These are phyloP conservation scores for Neolamprologus toae DNA, from an alignment of 2,113 vertebrate species.

Conservation along the genomic window DNA sequence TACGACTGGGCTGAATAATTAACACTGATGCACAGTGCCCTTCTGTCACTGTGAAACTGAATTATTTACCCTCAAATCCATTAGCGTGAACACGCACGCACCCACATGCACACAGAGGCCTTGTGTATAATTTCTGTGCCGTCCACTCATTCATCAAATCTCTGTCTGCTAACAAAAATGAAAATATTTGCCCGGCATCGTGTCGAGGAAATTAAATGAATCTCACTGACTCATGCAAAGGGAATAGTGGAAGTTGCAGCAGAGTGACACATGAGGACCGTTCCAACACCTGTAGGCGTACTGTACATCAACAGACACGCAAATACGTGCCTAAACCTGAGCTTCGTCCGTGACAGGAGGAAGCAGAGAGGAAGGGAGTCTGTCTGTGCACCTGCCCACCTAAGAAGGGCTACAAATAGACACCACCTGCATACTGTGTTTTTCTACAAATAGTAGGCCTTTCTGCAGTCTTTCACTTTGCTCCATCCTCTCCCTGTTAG, in stretches of 20 bases:
- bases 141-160: neutral
- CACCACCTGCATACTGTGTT: conserved; percentile 40
- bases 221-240: neutral
- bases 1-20: conserved; percentile 57
- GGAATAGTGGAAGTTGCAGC: neutral
- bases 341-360: neutral
- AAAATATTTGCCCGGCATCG: neutral
- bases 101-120: neutral
- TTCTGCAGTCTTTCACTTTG: neutral
- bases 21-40: conserved; percentile 42
- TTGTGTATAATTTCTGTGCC: neutral
- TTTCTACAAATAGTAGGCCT: neutral
- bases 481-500: neutral
- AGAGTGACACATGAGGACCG: neutral
- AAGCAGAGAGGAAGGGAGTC: neutral
- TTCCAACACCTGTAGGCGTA: neutral
- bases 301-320: neutral
- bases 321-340: neutral
- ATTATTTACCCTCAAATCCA: conserved; percentile 56
- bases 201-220: neutral
- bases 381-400: conserved; percentile 50
- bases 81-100: neutral
- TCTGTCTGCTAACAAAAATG: neutral
- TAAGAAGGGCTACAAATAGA: conserved; percentile 44
- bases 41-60: conserved; percentile 49